A percentile compares a stretch with the other conserved stretches of the same genome.
Conservation (phyloP, 2,113 vertebrate genomes). For the Chaetodon trifascialis region DNA sequence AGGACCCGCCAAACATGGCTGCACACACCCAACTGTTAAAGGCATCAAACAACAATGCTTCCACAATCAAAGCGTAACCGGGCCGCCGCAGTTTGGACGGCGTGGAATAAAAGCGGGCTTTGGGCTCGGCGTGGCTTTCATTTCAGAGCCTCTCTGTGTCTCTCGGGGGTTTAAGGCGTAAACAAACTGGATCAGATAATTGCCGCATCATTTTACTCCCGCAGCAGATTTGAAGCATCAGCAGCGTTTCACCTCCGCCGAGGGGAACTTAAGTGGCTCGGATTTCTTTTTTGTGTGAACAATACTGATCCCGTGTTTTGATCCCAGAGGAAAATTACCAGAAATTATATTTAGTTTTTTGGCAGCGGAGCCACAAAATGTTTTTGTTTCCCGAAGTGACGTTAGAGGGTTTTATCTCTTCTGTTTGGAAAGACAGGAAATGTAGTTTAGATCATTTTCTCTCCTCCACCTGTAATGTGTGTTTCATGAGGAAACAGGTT, state of each 20-base stretch:
- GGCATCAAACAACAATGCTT: constrained; percentile 60
- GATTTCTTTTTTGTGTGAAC: constrained; percentile 61
- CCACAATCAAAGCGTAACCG: constrained; percentile 41
- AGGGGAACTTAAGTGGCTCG: constrained; percentile 48
- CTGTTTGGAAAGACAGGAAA: neutral
- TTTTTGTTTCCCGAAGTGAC: constrained; percentile 2
- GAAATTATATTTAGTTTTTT: constrained; percentile 45
- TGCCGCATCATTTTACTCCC: constrained; percentile 52
- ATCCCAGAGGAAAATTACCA: constrained; percentile 46
- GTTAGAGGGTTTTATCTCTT: neutral
- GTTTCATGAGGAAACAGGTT: neutral
- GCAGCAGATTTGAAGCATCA: constrained; percentile 55
- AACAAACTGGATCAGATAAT: constrained; percentile 70
- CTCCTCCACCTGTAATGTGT: neutral
- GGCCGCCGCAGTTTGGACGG: constrained; percentile 24
- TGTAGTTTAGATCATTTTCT: neutral
- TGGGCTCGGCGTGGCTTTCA: constrained; percentile 48
- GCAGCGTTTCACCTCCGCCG: constrained; percentile 42
- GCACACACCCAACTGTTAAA: constrained; percentile 67
- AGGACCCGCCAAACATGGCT: constrained; percentile 42
- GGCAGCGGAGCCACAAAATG: neutral
- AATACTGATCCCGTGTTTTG: constrained; percentile 51
- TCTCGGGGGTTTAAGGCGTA: constrained; percentile 57
- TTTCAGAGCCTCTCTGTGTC: constrained; percentile 52
- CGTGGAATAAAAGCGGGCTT: constrained; percentile 46